Conservation (phyloP, 1,140 invertebrate species). For the Drosophila elegans region DNA sequence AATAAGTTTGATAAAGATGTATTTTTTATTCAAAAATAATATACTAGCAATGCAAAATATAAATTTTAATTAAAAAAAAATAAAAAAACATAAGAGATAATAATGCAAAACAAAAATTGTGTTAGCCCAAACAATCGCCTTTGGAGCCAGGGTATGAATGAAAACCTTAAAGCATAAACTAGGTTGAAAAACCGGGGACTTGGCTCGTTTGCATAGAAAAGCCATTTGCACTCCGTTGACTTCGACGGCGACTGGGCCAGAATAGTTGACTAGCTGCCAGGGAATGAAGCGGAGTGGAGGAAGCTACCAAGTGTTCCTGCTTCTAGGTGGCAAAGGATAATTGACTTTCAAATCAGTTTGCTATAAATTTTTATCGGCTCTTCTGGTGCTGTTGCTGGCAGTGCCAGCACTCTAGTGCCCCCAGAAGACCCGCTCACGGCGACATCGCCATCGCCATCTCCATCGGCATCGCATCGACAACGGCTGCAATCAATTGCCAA, state of each 20-base stretch:
- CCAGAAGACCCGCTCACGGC: slow-evolving; percentile 46
- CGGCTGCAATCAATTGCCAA: slow-evolving; percentile 82
- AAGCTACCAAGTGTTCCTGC: slow-evolving; percentile 14
- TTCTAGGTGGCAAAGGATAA: slow-evolving; percentile 70
- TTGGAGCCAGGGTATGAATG: slow-evolving; percentile 19
- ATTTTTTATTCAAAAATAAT: too few relatives aligned
- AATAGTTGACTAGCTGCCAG: slow-evolving; percentile 59
- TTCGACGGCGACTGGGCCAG: slow-evolving; percentile 52
- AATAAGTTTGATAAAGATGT: too few relatives aligned
- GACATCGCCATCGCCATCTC: slow-evolving; percentile 31
- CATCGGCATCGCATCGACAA: slow-evolving; percentile 46
- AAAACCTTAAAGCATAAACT: slow-evolving; percentile 63
- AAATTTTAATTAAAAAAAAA: too few relatives aligned
- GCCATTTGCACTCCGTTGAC: slow-evolving; percentile 77
- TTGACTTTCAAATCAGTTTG: slow-evolving; percentile 85
- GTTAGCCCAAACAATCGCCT: background rate
- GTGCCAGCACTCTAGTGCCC: slow-evolving; percentile 23
- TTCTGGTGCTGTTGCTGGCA: slow-evolving; percentile 77
- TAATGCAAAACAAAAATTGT: too few relatives aligned
- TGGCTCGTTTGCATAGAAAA: slow-evolving; percentile 77
- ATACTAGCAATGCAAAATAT: too few relatives aligned
- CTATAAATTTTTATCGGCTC: slow-evolving; percentile 84
- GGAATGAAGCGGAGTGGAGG: background rate
- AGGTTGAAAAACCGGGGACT: slow-evolving; percentile 43
- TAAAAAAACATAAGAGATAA: too few relatives aligned